These are phyloP conservation scores for Radopholus similis DNA, from an alignment of 1,140 invertebrate species.

Conservation along the genomic window DNA sequence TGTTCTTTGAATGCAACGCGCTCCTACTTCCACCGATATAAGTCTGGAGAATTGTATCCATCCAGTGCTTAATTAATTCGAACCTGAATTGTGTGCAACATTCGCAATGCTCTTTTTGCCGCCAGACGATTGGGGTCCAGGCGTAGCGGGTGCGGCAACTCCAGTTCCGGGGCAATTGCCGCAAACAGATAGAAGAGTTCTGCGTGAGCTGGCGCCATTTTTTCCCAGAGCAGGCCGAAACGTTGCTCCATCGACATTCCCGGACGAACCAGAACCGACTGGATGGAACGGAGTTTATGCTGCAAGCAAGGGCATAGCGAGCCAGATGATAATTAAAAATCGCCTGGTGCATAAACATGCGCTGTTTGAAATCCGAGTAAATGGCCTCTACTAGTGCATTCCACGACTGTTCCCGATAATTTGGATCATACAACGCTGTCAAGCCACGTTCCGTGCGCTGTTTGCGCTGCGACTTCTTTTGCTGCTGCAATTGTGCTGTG, in stretches of 20 bases:
- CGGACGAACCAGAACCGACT: neutral
- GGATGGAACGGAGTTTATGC: constrained; percentile 20
- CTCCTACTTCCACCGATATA: constrained; percentile 29
- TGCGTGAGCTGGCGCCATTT: constrained; percentile 4
- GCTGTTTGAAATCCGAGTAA: constrained; percentile 34
- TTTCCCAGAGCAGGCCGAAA: neutral
- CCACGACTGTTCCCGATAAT: neutral
- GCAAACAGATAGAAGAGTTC: constrained; percentile 18
- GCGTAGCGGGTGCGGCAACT: constrained; percentile 12
- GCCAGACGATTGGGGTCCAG: constrained; percentile 19
- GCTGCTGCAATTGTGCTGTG: neutral
- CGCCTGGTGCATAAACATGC: constrained; percentile 34
- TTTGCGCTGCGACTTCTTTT: constrained; percentile 15
- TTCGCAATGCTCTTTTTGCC: constrained; percentile 29
- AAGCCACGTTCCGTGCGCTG: constrained; percentile 26
- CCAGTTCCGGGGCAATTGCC: constrained; percentile 17
- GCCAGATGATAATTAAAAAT: constrained; percentile 13
- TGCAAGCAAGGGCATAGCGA: constrained; percentile 16
- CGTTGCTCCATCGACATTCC: constrained; percentile 13
- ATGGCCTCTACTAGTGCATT: constrained; percentile 20
- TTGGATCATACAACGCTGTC: constrained; percentile 14
- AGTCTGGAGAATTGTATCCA: constrained; percentile 14
- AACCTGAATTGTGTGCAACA: constrained; percentile 37
- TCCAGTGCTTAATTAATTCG: neutral
- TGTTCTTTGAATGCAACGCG: constrained; percentile 7